Percentiles rank a stretch among this genome's conserved stretches.
Conservation (phyloP, 2,888 invertebrate genomes). For the Drosophila prolongata region DNA sequence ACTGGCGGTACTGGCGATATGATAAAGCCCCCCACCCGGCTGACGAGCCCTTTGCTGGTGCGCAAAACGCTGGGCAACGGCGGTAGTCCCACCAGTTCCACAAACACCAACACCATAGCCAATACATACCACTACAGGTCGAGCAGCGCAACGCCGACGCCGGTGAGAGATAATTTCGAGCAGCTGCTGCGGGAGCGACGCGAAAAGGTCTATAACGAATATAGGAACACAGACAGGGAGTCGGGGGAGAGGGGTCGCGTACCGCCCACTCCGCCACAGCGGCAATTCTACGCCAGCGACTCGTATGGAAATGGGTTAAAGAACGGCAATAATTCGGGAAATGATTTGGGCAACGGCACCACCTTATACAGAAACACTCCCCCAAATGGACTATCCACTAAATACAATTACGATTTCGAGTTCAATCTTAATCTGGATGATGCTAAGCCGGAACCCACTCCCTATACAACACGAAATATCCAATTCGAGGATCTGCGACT, state of each 20-base stretch:
- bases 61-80: constrained; percentile 88
- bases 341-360: constrained; percentile 7
- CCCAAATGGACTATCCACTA: constrained; percentile 34
- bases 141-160: constrained; percentile 58
- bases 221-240: constrained; percentile 42
- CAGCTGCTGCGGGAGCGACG: constrained; percentile 84
- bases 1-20: constrained; percentile 82
- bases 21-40: constrained; percentile 89
- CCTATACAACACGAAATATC: constrained; percentile 61
- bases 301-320: constrained; percentile 27
- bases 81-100: constrained; percentile 54
- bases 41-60: constrained; percentile 93
- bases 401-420: constrained; percentile 81
- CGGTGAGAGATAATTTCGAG: constrained; percentile 84
- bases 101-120: constrained; percentile 71
- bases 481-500: constrained; percentile 34
- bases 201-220: constrained; percentile 83
- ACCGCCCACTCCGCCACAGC: constrained; percentile 64
- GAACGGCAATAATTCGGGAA: constrained; percentile 3
- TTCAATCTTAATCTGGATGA: constrained; percentile 77
- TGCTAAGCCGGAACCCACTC: constrained; percentile 36
- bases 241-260: constrained; percentile 40
- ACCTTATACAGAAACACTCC: constrained; percentile 11
- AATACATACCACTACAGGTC: constrained; percentile 78
- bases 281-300: constrained; percentile 39